Conservation (phyloP, 2,888 invertebrate genomes). For the Candidula unifasciata region DNA sequence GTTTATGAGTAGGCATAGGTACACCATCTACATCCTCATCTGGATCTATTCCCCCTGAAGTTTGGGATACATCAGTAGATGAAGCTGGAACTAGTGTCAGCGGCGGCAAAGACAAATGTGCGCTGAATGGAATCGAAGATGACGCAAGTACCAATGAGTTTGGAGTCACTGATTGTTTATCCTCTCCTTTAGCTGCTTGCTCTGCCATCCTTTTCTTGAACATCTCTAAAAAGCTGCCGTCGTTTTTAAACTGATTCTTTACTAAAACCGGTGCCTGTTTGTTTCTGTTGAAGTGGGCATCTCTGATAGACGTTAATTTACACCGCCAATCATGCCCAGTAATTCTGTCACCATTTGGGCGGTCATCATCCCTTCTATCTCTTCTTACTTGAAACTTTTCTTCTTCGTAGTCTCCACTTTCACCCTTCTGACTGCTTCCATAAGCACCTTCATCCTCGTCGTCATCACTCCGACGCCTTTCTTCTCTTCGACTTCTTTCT, state of each 20-base stretch:
- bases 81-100: conserved; percentile 43
- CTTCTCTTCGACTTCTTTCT: neutral
- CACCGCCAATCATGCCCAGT: conserved; percentile 46
- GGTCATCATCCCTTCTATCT: conserved; percentile 22
- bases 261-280: conserved; percentile 33
- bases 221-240: conserved; percentile 93
- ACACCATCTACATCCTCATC: conserved; percentile 50
- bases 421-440: neutral
- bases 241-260: conserved; percentile 85
- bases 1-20: conserved; percentile 41
- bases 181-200: conserved; percentile 33
- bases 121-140: conserved; percentile 45
- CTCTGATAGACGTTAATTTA: conserved; percentile 43
- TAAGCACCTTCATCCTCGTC: neutral
- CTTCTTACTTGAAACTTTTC: neutral
- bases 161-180: conserved; percentile 40
- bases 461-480: neutral
- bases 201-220: conserved; percentile 88
- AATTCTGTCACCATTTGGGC: conserved; percentile 6
- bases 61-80: conserved; percentile 1
- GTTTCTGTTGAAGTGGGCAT: conserved; percentile 40
- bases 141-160: conserved; percentile 51
- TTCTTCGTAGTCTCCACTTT: neutral
- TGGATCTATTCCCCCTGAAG: conserved; percentile 1
- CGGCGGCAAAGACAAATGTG: conserved; percentile 47